Evolutionary conservation across 2,113 vertebrate species (phyloP), one percentile per base, ranked within the genome.

Genomic region (Ctenomys sociabilis): DNA sequence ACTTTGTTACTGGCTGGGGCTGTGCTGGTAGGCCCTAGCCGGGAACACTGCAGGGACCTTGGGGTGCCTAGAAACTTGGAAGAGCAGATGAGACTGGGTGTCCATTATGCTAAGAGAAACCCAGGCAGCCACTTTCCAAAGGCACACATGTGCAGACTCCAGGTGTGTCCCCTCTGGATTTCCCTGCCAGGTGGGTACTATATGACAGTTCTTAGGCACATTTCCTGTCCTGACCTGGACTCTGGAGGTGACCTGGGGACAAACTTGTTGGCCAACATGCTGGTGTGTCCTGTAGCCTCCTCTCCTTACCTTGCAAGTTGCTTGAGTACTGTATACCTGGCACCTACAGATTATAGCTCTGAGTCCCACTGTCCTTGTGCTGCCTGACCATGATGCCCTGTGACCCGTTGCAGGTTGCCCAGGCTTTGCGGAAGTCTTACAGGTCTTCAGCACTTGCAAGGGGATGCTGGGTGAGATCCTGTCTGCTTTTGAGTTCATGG

Each of bases 401-500:
- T 91, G 3, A 54, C 19, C 43, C 35, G 32, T 43, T 93, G 1
- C 95, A 99, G 99, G 99, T 2, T 99, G 99, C 82, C 98, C 98
- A 19, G 98, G 98, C 66, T 99, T 99, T 12, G 57, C 98, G 24
- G 98, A 99, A 70, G 98, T 99, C 54, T 98, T 99, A 97, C 98
- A 99, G 97, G 99, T 99, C 0, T 99, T 99, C 97, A 98, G 98
- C 85, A 97, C 98, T 68, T 99, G 99, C 98, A 99, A 97, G 97
- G 97, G 97, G 84, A 99, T 99, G 99, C 98, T 99, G 98, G 99
- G 99, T 2, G 99, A 99, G 97, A 99, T 99, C 97, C 98, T 99
- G 85, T 99, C 99, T 2, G 99, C 99, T 0, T 99, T 97, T 0
- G 99, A 99, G 97, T 99, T 99, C 98, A 98, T 99, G 98, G 99